These are phyloP conservation scores for Brachymystax lenok DNA, from an alignment of 2,797 vertebrate species.

Conservation along the genomic window DNA sequence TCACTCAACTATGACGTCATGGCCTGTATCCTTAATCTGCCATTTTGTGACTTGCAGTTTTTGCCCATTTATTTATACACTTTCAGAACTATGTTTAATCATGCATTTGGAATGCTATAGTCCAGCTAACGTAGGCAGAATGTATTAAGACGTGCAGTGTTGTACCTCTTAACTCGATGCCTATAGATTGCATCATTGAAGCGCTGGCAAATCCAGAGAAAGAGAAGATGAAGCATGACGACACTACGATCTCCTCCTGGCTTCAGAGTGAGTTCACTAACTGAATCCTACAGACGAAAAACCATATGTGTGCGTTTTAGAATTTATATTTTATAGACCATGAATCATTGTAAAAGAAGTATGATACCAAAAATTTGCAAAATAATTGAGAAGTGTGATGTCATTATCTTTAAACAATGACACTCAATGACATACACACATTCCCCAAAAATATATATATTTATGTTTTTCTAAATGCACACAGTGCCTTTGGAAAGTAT, in stretches of 20 bases:
- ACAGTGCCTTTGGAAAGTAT: too few relatives aligned
- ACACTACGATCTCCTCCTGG: conserved; percentile 99
- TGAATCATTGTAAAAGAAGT: too few relatives aligned
- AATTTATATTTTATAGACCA: too few relatives aligned
- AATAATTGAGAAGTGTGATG: too few relatives aligned
- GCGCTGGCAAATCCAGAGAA: conserved; percentile 98
- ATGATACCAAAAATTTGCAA: too few relatives aligned
- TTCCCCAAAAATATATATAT: too few relatives aligned
- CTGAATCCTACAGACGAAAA: too few relatives aligned
- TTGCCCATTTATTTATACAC: background rate
- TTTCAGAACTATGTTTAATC: background rate
- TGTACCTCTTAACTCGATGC: conserved; percentile 62
- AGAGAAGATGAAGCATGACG: conserved; percentile 99
- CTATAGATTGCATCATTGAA: conserved; percentile 97
- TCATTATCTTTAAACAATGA: too few relatives aligned
- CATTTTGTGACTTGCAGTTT: background rate
- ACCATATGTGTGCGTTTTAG: too few relatives aligned
- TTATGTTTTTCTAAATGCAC: too few relatives aligned
- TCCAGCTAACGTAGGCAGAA: background rate
- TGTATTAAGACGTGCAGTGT: conserved; percentile 2
- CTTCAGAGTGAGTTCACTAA: conserved; percentile 87
- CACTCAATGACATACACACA: too few relatives aligned
- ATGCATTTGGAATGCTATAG: background rate
- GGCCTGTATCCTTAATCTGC: conserved; percentile 91
- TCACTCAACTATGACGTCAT: conserved; percentile 97